A percentile compares a stretch with the other conserved stretches of the same genome.
phyloP scores from a whole-genome alignment of 1,140 invertebrate species.

The Druon quercuslanigerum region DNA sequence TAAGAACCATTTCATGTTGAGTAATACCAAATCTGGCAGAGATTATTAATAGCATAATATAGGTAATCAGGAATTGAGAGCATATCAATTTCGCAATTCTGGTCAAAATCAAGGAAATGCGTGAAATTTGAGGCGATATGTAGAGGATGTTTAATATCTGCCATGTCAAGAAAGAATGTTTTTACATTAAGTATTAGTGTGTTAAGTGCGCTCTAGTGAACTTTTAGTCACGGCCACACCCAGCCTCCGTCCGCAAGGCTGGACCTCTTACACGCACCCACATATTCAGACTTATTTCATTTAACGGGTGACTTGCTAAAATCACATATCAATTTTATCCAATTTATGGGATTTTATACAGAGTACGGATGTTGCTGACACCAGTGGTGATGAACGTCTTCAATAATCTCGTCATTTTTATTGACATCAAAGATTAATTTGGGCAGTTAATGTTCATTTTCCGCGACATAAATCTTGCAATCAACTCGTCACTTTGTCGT shows the following conservation, averaged over 20 bases:
- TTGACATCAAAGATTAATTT: neutral
- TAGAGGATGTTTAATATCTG: conserved; percentile 22
- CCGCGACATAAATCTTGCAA: conserved; percentile 1
- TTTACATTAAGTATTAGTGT: conserved; percentile 46
- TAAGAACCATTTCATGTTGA: no score
- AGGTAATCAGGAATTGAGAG: neutral
- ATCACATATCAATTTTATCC: neutral
- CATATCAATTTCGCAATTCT: neutral
- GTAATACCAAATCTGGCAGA: no score
- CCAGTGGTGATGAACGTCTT: neutral
- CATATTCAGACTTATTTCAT: conserved; percentile 50
- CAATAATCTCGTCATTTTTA: conserved; percentile 10
- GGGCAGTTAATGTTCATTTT: neutral
- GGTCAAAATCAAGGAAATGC: neutral
- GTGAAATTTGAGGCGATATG: neutral
- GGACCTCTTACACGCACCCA: conserved; percentile 69
- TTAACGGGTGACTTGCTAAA: conserved; percentile 48
- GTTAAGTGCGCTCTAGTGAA: conserved; percentile 71
- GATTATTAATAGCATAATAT: no score
- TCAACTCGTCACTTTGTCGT: neutral
- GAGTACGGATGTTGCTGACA: neutral
- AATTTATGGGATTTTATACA: neutral
- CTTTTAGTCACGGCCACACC: conserved; percentile 76
- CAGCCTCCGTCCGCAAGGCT: conserved; percentile 68
- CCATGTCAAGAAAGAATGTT: neutral